Evolutionary conservation across 1,140 invertebrate genomes (phyloP), one percentile per base, ranked within the genome.

Genomic region (Drosophila kepulauana): DNA sequence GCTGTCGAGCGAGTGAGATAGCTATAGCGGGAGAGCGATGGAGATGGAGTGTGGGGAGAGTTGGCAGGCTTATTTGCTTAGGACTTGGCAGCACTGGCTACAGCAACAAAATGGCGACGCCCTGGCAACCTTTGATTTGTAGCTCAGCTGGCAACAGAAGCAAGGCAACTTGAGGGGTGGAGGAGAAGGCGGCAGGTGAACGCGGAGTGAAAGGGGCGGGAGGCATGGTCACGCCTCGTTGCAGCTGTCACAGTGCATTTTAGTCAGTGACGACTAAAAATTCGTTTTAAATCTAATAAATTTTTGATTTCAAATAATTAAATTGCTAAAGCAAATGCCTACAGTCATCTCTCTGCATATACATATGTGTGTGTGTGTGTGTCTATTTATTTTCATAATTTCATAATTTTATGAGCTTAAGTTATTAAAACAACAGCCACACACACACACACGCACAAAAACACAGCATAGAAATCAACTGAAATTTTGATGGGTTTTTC

Each of bases 331-430:
- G 41, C 8, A 25, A 68, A 46, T 74, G 68, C 75, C 49, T 38
- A 33, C 59, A 61, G 54, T 10, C 28, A 10, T 45, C 16, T 52
- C 45, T 66, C 51, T 87, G 48, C 43, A 49, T 49, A 52, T 54
- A 54, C 20, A 38, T 56, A n/a, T 48, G 45, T 30, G 43, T 52
- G 45, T 30, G 43, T 52, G 48, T 71, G 48, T 72, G 58, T 77
- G 20, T 51, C n/a, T 89, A 81, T 89, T 88, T 89, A 81, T 88
- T 89, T 85, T 89, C 81, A 85, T 89, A 89, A 88, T 84, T 89
- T 81, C 69, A 88, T 84, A 89, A 85, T 81, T 89, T 88, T 66
- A 85, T 85, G 69, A 79, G 85, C 85, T 89, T 89, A 89, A 89
- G 85, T 89, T 89, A 76, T 89, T 89, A 89, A 89, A 89, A 81